Conservation (phyloP, 2,797 vertebrate genomes). For the Distichodus sexfasciatus region DNA sequence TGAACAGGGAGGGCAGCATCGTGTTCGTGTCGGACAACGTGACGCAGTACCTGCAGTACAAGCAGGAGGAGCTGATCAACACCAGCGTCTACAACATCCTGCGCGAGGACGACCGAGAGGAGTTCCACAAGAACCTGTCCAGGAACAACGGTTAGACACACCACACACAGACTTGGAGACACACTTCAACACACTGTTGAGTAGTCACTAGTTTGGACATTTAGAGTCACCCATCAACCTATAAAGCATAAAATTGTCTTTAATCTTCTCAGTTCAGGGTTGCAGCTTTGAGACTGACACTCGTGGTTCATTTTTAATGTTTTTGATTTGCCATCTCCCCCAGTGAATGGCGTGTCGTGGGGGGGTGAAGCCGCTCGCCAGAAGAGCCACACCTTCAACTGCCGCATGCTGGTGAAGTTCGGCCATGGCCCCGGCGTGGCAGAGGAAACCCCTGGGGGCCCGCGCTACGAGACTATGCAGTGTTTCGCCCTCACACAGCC, state of each 20-base stretch:
- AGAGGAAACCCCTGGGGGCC: conserved; percentile 77
- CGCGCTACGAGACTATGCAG: conserved; percentile 96
- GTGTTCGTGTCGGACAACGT: conserved; percentile 99
- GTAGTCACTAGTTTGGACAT: too few relatives aligned
- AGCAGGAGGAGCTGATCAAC: conserved; percentile 95
- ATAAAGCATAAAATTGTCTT: too few relatives aligned
- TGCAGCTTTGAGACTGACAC: background rate
- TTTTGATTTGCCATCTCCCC: too few relatives aligned
- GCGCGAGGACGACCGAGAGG: conserved; percentile 91
- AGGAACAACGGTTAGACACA: conserved; percentile 82
- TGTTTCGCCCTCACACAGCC: conserved; percentile 97
- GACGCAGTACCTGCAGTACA: conserved; percentile 95
- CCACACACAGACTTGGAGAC: background rate
- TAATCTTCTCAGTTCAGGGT: too few relatives aligned
- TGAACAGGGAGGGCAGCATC: conserved; percentile 94
- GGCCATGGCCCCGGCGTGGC: conserved; percentile 67
- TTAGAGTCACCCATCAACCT: too few relatives aligned
- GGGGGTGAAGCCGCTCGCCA: conserved; percentile 86
- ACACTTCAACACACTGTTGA: background rate
- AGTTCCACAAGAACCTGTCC: conserved; percentile 94
- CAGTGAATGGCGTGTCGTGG: conserved; percentile 86
- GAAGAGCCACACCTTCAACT: conserved; percentile 97
- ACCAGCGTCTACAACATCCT: conserved; percentile 95
- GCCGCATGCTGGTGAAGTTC: conserved; percentile 92
- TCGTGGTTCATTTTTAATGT: background rate